These are phyloP conservation scores for Potorous gilbertii DNA, from an alignment of 2,797 vertebrate species.

Conservation along the genomic window DNA sequence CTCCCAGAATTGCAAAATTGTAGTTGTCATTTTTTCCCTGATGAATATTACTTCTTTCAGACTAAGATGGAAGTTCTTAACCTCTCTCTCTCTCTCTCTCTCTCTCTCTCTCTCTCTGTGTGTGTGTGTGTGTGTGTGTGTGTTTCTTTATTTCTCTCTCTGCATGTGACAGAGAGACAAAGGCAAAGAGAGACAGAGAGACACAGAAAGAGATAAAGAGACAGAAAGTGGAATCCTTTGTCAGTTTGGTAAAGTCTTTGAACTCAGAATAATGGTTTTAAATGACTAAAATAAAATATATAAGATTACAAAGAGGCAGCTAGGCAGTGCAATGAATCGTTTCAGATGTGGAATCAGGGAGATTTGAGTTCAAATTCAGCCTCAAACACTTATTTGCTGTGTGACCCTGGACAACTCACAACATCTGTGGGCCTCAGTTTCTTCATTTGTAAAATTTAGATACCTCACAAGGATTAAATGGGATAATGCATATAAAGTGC, in stretches of 20 bases:
- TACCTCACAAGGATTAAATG: background rate
- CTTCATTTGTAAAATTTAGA: background rate
- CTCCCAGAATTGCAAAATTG: constrained; percentile 56
- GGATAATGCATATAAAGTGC: background rate
- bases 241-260: background rate
- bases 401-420: background rate
- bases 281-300: background rate
- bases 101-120: too few species aligned
- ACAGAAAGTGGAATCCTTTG: background rate
- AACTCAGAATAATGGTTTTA: background rate
- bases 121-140: too few species aligned
- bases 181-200: too few species aligned
- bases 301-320: background rate
- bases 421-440: background rate
- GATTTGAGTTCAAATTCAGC: background rate
- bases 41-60: constrained; percentile 57
- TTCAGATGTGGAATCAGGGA: background rate
- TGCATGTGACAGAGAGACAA: too few species aligned
- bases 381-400: background rate
- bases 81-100: background rate
- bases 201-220: too few species aligned
- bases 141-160: too few species aligned
- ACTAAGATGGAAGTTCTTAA: background rate
- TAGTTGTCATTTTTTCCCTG: constrained; percentile 2
- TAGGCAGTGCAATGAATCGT: background rate